Evolutionary conservation across 37 sponge, comb jelly and placozoan species (phyloP).

Genomic region (Mnemiopsis leidyi): DNA sequence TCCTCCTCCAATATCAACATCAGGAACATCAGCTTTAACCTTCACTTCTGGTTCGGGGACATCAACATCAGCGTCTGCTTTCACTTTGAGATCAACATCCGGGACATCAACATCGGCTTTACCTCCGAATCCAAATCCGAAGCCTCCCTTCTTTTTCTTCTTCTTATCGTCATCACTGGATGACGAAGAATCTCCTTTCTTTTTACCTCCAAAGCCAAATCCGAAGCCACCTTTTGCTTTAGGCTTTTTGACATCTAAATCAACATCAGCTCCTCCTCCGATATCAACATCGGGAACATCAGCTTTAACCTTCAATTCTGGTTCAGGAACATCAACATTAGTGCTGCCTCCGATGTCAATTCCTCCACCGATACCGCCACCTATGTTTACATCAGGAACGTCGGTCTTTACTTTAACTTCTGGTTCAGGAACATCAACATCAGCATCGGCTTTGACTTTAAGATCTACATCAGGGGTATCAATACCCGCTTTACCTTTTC

Average conservation of each 20-base stretch:
- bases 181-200: neutral
- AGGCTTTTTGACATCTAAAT: neutral
- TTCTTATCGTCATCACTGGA: constrained; percentile 3
- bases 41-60: neutral
- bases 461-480: constrained; percentile 33
- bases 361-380: neutral
- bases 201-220: constrained; percentile 43
- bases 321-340: neutral
- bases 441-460: neutral
- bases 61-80: constrained; percentile 33
- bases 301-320: neutral
- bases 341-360: neutral
- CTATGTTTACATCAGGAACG: constrained; percentile 7
- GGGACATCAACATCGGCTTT: neutral
- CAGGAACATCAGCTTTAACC: constrained; percentile 43
- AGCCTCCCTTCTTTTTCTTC: constrained; percentile 54
- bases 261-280: constrained; percentile 11
- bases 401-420: constrained; percentile 38
- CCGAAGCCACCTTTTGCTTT: constrained; percentile 27
- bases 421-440: constrained; percentile 12
- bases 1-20: neutral
- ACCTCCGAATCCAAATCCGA: constrained; percentile 36
- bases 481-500: constrained; percentile 8
- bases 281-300: neutral
- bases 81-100: constrained; percentile 27